Evolutionary conservation across 2,888 invertebrate species (phyloP).

Genomic region (Strigamia crassipes): DNA sequence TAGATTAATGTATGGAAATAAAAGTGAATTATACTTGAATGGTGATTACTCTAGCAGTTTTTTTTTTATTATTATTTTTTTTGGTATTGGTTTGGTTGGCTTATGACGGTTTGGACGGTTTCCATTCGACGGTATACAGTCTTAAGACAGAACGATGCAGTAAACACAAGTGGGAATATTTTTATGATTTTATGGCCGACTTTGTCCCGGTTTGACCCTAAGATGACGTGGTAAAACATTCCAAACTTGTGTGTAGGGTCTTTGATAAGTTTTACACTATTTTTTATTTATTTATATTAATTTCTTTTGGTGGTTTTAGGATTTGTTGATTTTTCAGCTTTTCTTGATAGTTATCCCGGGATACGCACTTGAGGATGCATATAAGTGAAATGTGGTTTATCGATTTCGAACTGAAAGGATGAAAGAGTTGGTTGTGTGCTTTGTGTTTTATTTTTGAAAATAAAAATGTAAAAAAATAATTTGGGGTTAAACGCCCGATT

Average conservation of each 20-base stretch:
- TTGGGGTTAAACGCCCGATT: slow-evolving; percentile 17
- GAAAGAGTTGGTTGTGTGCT: slow-evolving; percentile 4
- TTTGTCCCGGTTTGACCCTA: slow-evolving; percentile 26
- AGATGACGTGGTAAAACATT: background rate
- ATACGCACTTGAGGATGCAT: background rate
- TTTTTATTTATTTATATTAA: background rate
- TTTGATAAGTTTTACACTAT: background rate
- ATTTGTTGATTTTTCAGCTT: background rate
- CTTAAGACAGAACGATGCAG: background rate
- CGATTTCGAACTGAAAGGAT: background rate
- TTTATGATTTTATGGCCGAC: slow-evolving; percentile 3
- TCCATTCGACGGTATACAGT: slow-evolving; percentile 19
- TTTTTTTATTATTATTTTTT: background rate
- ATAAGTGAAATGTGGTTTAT: background rate
- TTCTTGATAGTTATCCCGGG: background rate
- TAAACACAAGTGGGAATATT: background rate
- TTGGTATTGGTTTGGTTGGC: background rate
- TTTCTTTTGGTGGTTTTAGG: background rate
- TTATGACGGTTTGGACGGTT: background rate
- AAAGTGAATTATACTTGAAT: background rate
- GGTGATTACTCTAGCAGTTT: background rate
- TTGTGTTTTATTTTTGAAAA: background rate
- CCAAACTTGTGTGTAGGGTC: slow-evolving; percentile 13
- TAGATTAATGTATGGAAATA: no score
- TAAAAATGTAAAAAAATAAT: background rate